A percentile compares a stretch with the other conserved stretches of the same genome.
phyloP scores from a whole-genome alignment of 2,888 invertebrate genomes.

The Coenonympha arcania region DNA sequence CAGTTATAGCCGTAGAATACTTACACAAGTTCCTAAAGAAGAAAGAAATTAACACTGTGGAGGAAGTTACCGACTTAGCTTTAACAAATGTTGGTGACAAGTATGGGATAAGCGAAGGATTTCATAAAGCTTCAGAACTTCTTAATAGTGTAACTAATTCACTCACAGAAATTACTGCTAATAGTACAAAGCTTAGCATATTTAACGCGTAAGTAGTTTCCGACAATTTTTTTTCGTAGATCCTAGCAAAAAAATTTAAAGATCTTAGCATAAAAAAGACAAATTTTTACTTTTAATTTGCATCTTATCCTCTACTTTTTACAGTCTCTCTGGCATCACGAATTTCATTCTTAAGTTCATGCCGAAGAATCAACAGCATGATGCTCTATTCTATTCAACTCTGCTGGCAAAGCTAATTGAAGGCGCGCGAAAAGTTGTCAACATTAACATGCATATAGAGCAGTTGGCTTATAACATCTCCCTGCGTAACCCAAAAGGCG shows the following conservation, averaged over 20 bases:
- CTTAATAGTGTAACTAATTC: constrained; percentile 40
- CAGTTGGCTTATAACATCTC: constrained; percentile 57
- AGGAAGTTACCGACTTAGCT: constrained; percentile 23
- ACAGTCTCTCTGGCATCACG: constrained; percentile 50
- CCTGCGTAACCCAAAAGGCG: constrained; percentile 50
- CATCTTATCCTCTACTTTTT: constrained; percentile 1
- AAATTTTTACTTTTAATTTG: background rate
- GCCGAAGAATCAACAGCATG: constrained; percentile 45
- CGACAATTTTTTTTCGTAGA: too few species aligned
- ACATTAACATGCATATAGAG: constrained; percentile 59
- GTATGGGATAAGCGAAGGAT: constrained; percentile 23
- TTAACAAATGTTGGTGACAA: constrained; percentile 25
- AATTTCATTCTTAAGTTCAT: constrained; percentile 52
- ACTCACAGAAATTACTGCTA: constrained; percentile 33
- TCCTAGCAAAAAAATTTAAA: too few species aligned
- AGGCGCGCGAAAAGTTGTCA: constrained; percentile 48
- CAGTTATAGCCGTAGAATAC: constrained; percentile 44
- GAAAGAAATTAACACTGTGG: constrained; percentile 29
- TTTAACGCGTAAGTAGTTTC: constrained; percentile 57
- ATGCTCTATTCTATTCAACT: constrained; percentile 58
- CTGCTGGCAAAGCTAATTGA: constrained; percentile 57
- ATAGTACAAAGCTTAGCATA: constrained; percentile 39
- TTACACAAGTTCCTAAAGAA: constrained; percentile 43
- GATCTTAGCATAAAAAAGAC: too few species aligned
- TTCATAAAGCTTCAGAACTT: constrained; percentile 32